Evolutionary conservation across 2,888 invertebrate species (phyloP).

Genomic region (Hemicrepidius hirtus): DNA sequence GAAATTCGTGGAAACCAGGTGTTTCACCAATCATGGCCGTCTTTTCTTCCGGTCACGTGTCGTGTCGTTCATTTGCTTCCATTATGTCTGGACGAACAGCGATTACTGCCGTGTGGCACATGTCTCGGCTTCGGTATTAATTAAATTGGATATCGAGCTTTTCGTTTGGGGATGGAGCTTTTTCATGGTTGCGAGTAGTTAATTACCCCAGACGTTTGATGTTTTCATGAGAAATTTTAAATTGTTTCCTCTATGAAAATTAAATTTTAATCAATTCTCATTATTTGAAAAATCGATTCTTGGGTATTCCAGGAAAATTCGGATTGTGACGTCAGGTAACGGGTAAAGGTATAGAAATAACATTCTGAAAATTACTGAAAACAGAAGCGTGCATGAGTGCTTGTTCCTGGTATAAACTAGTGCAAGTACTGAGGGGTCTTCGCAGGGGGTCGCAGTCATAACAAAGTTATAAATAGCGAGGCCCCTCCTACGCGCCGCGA

Average conservation of each 20-base stretch:
- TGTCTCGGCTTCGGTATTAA: slow-evolving; percentile 30
- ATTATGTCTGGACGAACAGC: slow-evolving; percentile 42
- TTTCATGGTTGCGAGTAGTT: slow-evolving; percentile 12
- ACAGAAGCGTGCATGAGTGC: slow-evolving; percentile 40
- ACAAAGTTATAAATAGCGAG: slow-evolving; percentile 66
- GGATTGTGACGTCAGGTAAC: not conserved
- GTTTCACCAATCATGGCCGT: slow-evolving; percentile 33
- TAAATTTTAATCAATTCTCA: too few species aligned
- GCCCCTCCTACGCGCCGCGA: slow-evolving; percentile 56
- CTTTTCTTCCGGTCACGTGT: slow-evolving; percentile 57
- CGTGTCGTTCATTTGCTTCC: slow-evolving; percentile 51
- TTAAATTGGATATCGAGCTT: slow-evolving; percentile 29
- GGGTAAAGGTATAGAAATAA: slow-evolving; percentile 9
- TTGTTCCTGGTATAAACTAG: slow-evolving; percentile 41
- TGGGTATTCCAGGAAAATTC: too few species aligned
- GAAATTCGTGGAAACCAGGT: slow-evolving; percentile 48
- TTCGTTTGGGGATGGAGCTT: not conserved
- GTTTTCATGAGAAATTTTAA: not conserved
- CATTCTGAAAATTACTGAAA: slow-evolving; percentile 14
- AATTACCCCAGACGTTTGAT: slow-evolving; percentile 2
- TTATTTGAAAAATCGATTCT: too few species aligned
- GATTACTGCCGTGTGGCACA: slow-evolving; percentile 39
- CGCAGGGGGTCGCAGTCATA: slow-evolving; percentile 67
- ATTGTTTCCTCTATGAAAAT: too few species aligned
- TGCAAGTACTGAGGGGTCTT: slow-evolving; percentile 52